Evolutionary conservation across 2,797 vertebrate species (phyloP).

Genomic region (Loris lydekkerianus): DNA sequence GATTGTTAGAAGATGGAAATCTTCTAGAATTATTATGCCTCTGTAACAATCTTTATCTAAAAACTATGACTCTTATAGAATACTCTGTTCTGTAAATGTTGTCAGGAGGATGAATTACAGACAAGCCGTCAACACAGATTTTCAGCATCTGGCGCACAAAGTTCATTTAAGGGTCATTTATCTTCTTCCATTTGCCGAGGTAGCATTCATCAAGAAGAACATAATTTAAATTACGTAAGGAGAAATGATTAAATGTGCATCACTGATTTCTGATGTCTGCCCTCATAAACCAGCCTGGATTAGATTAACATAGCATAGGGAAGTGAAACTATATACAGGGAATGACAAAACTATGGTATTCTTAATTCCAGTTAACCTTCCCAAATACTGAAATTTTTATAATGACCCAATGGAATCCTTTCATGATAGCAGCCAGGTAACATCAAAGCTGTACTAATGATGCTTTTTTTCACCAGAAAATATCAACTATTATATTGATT

Average conservation of each 20-base stretch:
- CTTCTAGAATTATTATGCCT: conserved; percentile 24
- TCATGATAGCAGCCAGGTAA: background rate
- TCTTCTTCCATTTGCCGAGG: conserved; percentile 14
- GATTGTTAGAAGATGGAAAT: conserved; percentile 45
- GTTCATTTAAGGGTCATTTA: background rate
- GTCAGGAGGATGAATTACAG: conserved; percentile 49
- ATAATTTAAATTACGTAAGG: background rate
- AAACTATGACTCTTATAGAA: conserved; percentile 16
- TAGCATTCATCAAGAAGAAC: conserved; percentile 14
- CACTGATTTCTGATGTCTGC: background rate
- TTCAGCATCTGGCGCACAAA: background rate
- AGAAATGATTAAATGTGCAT: conserved; percentile 14
- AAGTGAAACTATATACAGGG: background rate
- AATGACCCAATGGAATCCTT: background rate
- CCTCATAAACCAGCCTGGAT: background rate
- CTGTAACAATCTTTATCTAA: conserved; percentile 65
- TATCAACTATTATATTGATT: background rate
- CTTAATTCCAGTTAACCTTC: conserved; percentile 54
- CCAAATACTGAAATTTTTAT: conserved; percentile 7
- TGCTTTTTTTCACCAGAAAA: background rate
- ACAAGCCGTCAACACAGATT: background rate
- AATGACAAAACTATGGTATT: fast-evolving
- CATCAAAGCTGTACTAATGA: background rate
- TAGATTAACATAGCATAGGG: background rate
- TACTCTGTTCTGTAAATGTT: background rate